Conservation (phyloP, 2,113 vertebrate species). For the Gambusia holbrooki region DNA sequence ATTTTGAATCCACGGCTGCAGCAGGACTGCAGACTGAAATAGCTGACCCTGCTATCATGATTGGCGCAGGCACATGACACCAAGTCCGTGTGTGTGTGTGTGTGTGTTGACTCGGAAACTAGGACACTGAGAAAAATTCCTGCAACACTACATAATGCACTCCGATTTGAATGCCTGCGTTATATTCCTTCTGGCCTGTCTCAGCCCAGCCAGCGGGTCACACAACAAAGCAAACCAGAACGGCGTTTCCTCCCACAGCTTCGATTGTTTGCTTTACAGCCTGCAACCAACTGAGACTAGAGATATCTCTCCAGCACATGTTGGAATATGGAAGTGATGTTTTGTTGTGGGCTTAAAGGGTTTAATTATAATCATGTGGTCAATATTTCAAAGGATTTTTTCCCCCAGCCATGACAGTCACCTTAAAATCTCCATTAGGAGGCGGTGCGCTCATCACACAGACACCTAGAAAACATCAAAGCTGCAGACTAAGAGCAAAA, state of each 20-base stretch:
- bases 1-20: background rate
- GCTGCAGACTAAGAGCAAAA: background rate
- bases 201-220: background rate
- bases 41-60: background rate
- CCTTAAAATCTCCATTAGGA: background rate
- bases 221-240: background rate
- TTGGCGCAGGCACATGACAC: background rate
- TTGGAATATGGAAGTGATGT: background rate
- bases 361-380: background rate
- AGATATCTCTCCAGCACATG: background rate
- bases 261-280: background rate
- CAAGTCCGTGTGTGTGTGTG: background rate
- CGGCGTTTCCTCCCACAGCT: background rate
- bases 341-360: background rate
- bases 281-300: background rate
- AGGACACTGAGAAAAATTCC: background rate
- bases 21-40: background rate
- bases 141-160: background rate
- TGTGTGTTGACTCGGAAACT: background rate
- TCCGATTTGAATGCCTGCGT: background rate
- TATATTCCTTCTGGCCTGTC: background rate
- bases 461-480: background rate
- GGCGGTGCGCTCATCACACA: background rate
- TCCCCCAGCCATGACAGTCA: constrained; percentile 6
- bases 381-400: background rate